Conservation (phyloP, 1,140 invertebrate species). For the Cydia pomonella region DNA sequence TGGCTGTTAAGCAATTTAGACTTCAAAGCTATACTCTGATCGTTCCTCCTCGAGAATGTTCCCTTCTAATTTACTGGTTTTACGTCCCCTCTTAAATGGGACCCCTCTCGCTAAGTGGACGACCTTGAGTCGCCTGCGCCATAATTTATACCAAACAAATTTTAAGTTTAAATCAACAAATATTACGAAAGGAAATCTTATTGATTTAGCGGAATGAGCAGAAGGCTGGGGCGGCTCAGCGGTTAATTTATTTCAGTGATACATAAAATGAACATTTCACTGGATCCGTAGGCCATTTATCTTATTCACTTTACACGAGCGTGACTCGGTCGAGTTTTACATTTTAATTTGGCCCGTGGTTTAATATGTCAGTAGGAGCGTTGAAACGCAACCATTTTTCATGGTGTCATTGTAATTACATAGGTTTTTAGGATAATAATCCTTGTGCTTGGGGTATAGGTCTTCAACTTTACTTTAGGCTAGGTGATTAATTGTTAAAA, state of each 20-base stretch:
- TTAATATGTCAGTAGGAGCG: conserved; percentile 45
- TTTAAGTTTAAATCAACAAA: conserved; percentile 15
- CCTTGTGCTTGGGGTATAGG: no score
- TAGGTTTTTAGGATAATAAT: conserved; percentile 23
- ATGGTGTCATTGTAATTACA: conserved; percentile 14
- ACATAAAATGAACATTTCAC: conserved; percentile 47
- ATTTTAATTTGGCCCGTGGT: conserved; percentile 52
- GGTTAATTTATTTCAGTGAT: conserved; percentile 60
- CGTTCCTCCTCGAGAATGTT: no score
- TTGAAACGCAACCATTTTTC: conserved; percentile 40
- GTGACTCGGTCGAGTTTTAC: conserved; percentile 50
- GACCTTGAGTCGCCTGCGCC: neutral
- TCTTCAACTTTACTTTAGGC: no score
- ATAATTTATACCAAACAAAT: neutral
- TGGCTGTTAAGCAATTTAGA: no score
- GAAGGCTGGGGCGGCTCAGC: neutral
- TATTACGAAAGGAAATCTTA: conserved; percentile 12
- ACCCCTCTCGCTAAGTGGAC: neutral
- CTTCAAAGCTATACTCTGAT: no score
- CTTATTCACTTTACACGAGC: conserved; percentile 61
- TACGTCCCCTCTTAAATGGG: neutral
- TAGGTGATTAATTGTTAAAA: no score
- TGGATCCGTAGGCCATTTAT: conserved; percentile 50
- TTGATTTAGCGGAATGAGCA: conserved; percentile 7
- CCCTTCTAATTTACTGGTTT: neutral